These are phyloP conservation scores for Neofelis nebulosa DNA, from an alignment of 2,113 vertebrate genomes.

Conservation along the genomic window DNA sequence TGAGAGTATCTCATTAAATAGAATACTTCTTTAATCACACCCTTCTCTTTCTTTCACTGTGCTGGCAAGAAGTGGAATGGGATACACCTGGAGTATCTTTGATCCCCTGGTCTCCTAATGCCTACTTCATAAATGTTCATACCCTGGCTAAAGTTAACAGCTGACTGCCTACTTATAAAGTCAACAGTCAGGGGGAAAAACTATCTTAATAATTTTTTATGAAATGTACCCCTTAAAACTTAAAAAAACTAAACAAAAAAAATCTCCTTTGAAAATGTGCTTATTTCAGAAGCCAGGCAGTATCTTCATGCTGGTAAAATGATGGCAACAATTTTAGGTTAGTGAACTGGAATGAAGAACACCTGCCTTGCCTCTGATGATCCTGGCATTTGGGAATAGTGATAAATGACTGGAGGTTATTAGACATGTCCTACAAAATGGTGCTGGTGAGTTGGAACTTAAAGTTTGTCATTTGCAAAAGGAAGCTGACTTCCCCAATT, in stretches of 20 bases:
- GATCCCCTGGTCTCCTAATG: background rate
- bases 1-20: constrained; percentile 2
- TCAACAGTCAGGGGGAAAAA: background rate
- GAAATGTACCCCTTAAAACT: constrained; percentile 8
- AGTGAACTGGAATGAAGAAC: constrained; percentile 67
- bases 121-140: background rate
- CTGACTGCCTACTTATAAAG: constrained; percentile 16
- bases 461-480: constrained; percentile 74
- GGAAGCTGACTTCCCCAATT: constrained; percentile 68
- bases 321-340: constrained; percentile 57
- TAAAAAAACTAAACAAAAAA: background rate
- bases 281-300: background rate
- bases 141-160: background rate
- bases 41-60: background rate
- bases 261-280: background rate
- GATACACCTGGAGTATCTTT: background rate
- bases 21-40: background rate
- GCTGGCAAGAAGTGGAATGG: background rate
- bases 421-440: constrained; percentile 65
- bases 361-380: constrained; percentile 68
- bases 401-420: constrained; percentile 73
- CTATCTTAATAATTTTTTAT: background rate
- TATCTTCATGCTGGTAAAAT: constrained; percentile 61
- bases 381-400: constrained; percentile 69
- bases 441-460: constrained; percentile 63